Conservation (phyloP, 2,888 invertebrate genomes). For the Xiphydria camelus region DNA sequence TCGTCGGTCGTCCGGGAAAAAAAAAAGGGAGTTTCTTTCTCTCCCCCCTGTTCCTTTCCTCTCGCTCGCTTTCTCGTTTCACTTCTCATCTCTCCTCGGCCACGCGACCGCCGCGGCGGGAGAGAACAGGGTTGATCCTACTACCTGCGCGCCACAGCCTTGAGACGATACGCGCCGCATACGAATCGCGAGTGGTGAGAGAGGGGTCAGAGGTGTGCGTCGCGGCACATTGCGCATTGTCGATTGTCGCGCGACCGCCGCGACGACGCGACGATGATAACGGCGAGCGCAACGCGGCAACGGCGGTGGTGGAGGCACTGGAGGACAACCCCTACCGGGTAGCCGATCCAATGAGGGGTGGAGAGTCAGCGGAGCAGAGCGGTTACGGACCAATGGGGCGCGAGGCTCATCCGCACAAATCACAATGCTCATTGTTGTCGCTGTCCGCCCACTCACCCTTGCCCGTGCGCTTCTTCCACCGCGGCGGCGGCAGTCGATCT, state of each 20-base stretch:
- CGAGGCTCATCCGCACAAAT: conserved; percentile 55
- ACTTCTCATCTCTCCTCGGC: conserved; percentile 18
- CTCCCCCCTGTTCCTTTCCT: conserved; percentile 1
- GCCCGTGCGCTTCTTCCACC: not conserved
- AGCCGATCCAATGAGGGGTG: conserved; percentile 40
- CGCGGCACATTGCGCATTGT: conserved; percentile 50
- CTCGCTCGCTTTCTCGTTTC: conserved; percentile 1
- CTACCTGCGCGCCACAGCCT: no score
- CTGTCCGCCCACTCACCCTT: conserved; percentile 51
- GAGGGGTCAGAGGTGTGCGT: no score
- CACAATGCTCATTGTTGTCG: conserved; percentile 59
- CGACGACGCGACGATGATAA: not conserved
- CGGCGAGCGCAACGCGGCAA: not conserved
- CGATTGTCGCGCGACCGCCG: conserved; percentile 38
- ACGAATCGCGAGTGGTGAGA: no score
- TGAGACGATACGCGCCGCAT: no score
- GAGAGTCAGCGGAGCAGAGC: conserved; percentile 38
- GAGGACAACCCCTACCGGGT: conserved; percentile 42
- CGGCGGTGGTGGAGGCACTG: conserved; percentile 2
- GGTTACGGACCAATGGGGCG: conserved; percentile 43
- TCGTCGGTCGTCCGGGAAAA: not conserved
- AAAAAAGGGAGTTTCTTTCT: no score
- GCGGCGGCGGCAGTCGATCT: not conserved
- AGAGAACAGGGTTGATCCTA: no score
- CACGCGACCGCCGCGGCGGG: conserved; percentile 14